phyloP scores from a whole-genome alignment of 2,113 vertebrate genomes.

The Sylvietta virens region DNA sequence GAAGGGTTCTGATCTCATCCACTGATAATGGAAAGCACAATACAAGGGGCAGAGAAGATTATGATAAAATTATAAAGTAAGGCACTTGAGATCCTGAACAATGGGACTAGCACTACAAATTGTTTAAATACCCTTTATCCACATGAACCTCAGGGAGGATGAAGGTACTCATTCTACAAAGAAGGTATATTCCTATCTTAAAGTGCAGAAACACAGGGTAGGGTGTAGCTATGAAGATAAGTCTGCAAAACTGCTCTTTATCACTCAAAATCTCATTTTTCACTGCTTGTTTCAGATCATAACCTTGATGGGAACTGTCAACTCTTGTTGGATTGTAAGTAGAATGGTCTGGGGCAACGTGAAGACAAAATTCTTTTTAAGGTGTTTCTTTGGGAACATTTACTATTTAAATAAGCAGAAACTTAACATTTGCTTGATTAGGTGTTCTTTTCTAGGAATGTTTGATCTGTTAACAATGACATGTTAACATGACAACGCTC shows the following conservation, averaged over 20 bases:
- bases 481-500: rapidly evolving
- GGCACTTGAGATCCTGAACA: background rate
- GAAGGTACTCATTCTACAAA: background rate
- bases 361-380: background rate
- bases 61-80: background rate
- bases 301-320: background rate
- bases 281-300: background rate
- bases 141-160: background rate
- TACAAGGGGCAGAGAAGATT: background rate
- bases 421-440: background rate
- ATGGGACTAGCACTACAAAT: background rate
- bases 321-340: background rate
- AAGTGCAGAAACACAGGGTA: background rate
- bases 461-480: background rate
- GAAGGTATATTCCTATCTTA: background rate
- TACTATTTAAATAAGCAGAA: background rate
- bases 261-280: background rate
- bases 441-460: background rate
- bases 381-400: background rate
- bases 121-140: background rate
- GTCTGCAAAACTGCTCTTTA: background rate
- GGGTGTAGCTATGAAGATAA: background rate
- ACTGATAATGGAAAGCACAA: background rate
- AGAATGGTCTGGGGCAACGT: background rate
- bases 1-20: background rate